phyloP scores from a whole-genome alignment of 2,113 vertebrate genomes.

The Lontra canadensis region DNA sequence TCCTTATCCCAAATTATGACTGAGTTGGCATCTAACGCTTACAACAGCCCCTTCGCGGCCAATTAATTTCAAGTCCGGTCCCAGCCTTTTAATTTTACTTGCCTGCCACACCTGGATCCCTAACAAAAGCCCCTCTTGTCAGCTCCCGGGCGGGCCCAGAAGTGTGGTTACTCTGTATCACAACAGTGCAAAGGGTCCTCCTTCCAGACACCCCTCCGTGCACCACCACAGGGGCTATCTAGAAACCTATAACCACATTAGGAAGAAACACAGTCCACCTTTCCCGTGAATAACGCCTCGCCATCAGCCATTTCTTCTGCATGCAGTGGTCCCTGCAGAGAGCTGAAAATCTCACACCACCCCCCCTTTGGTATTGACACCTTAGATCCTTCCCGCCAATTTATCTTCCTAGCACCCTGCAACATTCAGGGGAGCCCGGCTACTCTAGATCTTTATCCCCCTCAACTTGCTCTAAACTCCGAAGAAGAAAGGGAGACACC shows the following conservation, averaged over 20 bases:
- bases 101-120: neutral
- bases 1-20: neutral
- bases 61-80: neutral
- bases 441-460: neutral
- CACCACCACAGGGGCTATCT: neutral
- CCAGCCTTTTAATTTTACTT: neutral
- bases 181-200: neutral
- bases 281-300: neutral
- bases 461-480: neutral
- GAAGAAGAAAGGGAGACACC: neutral
- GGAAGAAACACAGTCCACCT: neutral
- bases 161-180: neutral
- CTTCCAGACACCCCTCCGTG: neutral
- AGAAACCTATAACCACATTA: neutral
- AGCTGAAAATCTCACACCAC: neutral
- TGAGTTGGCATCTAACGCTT: neutral
- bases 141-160: fast-evolving
- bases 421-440: neutral
- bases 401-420: neutral
- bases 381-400: neutral
- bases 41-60: neutral
- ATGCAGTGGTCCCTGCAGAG: neutral
- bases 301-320: neutral
- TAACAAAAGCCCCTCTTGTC: neutral
- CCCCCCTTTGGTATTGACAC: neutral